phyloP scores from a whole-genome alignment of 2,888 invertebrate species.

The Drosophila flavopinicola region DNA sequence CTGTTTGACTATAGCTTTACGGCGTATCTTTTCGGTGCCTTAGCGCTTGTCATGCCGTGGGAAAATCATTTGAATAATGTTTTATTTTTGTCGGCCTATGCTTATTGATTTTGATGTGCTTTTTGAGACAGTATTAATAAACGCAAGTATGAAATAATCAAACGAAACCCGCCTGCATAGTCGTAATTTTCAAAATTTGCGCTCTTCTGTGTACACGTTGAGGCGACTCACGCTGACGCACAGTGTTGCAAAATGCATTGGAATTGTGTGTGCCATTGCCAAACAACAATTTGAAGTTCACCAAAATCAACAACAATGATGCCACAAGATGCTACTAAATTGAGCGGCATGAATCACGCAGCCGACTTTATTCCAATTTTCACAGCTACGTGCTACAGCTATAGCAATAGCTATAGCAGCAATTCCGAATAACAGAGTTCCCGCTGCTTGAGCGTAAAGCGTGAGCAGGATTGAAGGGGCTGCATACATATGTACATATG shows the following conservation, averaged over 20 bases:
- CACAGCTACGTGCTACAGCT: constrained; percentile 51
- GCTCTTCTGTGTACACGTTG: background rate
- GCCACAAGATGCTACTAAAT: constrained; percentile 28
- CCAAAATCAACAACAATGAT: constrained; percentile 22
- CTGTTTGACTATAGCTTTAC: constrained; percentile 31
- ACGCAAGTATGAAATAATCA: too few species aligned
- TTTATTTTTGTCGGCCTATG: constrained; percentile 21
- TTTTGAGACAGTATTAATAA: background rate
- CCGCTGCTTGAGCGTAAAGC: constrained; percentile 28
- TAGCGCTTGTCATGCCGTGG: constrained; percentile 27
- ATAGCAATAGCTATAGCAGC: constrained; percentile 17
- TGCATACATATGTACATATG: constrained; percentile 1
- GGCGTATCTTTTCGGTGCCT: constrained; percentile 12
- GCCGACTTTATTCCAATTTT: constrained; percentile 59
- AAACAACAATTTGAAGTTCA: constrained; percentile 64
- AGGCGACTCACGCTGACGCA: background rate
- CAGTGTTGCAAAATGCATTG: constrained; percentile 39
- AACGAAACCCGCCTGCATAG: too few species aligned
- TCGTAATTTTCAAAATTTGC: too few species aligned
- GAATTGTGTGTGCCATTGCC: constrained; percentile 48
- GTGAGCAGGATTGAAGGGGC: constrained; percentile 8
- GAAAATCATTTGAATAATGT: constrained; percentile 24
- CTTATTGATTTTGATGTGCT: constrained; percentile 38
- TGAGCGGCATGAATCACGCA: constrained; percentile 58
- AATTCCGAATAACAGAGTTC: constrained; percentile 35